These are phyloP conservation scores for Forpus xanthops DNA, from an alignment of 2,797 vertebrate species.

Conservation along the genomic window DNA sequence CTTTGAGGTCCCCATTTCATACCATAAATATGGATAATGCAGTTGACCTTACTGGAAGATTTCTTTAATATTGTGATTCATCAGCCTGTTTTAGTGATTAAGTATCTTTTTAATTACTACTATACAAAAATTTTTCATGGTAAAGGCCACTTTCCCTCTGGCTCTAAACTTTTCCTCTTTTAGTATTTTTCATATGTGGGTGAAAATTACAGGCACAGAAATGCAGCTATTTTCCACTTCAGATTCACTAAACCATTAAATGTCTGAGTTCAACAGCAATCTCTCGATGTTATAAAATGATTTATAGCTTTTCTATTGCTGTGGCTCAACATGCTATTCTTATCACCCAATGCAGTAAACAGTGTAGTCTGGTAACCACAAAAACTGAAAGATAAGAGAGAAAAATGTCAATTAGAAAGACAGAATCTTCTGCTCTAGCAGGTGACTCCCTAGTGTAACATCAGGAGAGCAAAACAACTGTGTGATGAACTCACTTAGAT, in stretches of 20 bases:
- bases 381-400: background rate
- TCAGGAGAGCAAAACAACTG: background rate
- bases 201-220: background rate
- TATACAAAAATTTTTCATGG: constrained; percentile 18
- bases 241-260: background rate
- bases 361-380: background rate
- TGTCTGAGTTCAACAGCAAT: background rate
- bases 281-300: background rate
- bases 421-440: background rate
- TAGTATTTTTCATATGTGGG: background rate
- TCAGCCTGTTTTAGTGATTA: constrained; percentile 18
- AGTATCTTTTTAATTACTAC: constrained; percentile 43
- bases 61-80: constrained; percentile 11
- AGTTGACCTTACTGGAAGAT: constrained; percentile 26
- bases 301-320: background rate
- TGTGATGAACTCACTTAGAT: background rate
- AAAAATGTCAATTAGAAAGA: background rate
- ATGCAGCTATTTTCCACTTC: background rate
- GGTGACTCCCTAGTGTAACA: background rate
- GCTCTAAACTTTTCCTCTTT: background rate
- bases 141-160: constrained; percentile 17
- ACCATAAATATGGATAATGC: background rate
- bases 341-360: background rate
- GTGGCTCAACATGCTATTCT: background rate
- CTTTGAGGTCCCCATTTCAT: constrained; percentile 34